phyloP scores from a whole-genome alignment of 1,140 invertebrate species.

The Drosophila cardini region DNA sequence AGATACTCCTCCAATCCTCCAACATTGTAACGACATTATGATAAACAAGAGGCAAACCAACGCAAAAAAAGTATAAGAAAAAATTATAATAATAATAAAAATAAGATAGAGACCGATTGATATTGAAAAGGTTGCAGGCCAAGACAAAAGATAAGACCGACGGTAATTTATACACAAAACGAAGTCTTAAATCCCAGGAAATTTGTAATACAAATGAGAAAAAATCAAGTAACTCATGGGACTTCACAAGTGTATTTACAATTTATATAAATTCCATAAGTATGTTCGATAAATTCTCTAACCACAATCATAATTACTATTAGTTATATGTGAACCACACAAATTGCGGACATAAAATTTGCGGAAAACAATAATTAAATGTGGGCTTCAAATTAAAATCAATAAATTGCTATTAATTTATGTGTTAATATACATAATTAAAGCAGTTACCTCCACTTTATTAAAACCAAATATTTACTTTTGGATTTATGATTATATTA shows the following conservation, averaged over 20 bases:
- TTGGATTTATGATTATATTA: not conserved
- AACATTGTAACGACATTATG: conserved; percentile 66
- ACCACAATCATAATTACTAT: too few species aligned
- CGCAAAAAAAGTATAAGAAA: conserved; percentile 5
- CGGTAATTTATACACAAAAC: conserved; percentile 64
- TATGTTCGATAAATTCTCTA: not conserved
- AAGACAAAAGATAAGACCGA: conserved; percentile 35
- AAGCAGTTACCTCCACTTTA: not conserved
- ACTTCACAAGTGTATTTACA: conserved; percentile 1
- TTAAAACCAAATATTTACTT: not conserved
- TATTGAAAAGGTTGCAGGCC: conserved; percentile 63
- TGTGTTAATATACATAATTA: not conserved
- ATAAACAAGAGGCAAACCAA: conserved; percentile 59
- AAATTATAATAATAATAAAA: conserved; percentile 1
- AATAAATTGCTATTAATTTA: not conserved
- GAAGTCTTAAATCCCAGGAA: conserved; percentile 33
- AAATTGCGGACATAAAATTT: too few species aligned
- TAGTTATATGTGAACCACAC: too few species aligned
- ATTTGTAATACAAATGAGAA: conserved; percentile 66
- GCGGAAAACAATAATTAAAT: not conserved
- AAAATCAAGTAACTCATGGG: conserved; percentile 30
- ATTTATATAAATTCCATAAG: not conserved
- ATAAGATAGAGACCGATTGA: conserved; percentile 62
- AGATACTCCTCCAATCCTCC: conserved; percentile 37
- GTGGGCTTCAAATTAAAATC: not conserved